Evolutionary conservation across 2,888 invertebrate species (phyloP).

Genomic region (Coecobrya sp.): DNA sequence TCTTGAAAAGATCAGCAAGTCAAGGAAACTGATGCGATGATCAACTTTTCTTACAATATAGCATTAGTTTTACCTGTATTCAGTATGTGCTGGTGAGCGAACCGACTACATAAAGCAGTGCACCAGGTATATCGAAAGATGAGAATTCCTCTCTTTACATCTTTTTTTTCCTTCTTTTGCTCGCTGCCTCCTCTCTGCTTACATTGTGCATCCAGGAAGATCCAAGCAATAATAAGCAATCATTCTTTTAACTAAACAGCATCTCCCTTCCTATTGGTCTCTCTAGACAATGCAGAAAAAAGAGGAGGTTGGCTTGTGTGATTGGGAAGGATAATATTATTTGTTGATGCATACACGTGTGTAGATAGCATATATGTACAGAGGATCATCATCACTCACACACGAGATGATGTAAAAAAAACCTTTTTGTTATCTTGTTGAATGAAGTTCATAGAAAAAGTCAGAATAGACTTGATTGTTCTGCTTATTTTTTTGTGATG

Average conservation of each 20-base stretch:
- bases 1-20: no score
- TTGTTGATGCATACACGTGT: background rate
- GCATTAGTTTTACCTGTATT: no score
- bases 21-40: no score
- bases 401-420: no score
- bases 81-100: background rate
- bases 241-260: conserved; percentile 68
- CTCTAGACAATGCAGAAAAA: conserved; percentile 52
- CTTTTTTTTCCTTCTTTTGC: conserved; percentile 3
- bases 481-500: no score
- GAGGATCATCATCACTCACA: background rate
- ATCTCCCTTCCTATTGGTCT: conserved; percentile 75
- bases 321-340: conserved; percentile 12
- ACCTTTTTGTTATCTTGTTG: no score
- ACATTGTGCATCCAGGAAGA: conserved; percentile 18
- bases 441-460: no score
- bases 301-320: conserved; percentile 61
- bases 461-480: no score
- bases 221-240: conserved; percentile 63
- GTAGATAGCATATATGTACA: background rate
- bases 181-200: background rate
- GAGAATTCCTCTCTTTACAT: background rate
- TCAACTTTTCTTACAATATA: no score
- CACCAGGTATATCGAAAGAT: no score
- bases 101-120: background rate